These are phyloP conservation scores for Lepus townsendii DNA, from an alignment of 2,797 vertebrate genomes.

Conservation along the genomic window DNA sequence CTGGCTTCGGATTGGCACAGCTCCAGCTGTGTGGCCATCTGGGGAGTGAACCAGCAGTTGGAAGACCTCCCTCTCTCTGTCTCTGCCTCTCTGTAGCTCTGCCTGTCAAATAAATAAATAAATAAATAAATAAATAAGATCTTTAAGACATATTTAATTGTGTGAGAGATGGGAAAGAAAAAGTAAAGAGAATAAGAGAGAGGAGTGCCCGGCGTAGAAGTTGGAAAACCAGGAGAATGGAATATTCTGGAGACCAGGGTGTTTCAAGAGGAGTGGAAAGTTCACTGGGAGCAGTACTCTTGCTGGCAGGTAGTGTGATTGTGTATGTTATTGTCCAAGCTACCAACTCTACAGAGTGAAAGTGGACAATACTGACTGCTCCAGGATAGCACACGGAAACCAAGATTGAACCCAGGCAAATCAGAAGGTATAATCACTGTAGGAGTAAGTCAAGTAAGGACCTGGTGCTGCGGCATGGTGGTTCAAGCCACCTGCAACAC, in stretches of 20 bases:
- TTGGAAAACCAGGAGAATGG: too few relatives aligned
- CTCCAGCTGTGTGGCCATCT: too few relatives aligned
- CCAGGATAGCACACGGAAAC: background rate
- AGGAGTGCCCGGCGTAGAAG: background rate
- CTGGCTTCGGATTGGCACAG: too few relatives aligned
- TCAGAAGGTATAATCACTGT: background rate
- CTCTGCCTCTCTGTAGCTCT: too few relatives aligned
- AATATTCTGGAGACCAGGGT: background rate
- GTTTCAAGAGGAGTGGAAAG: background rate
- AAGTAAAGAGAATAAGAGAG: background rate
- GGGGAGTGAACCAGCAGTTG: too few relatives aligned
- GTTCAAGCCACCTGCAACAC: too few relatives aligned
- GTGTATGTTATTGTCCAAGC: background rate
- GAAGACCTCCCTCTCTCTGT: too few relatives aligned
- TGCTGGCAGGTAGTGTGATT: background rate
- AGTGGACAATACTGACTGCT: background rate
- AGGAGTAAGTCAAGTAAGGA: background rate
- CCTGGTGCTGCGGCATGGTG: too few relatives aligned
- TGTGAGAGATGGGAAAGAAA: background rate
- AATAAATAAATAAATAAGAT: too few relatives aligned
- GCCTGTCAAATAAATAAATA: too few relatives aligned
- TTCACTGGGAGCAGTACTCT: too few relatives aligned
- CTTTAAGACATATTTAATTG: too few relatives aligned
- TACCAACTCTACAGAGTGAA: slow-evolving; percentile 27
- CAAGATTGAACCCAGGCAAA: background rate